These are phyloP conservation scores for Girardinichthys multiradiatus DNA, from an alignment of 2,113 vertebrate species.

Conservation along the genomic window DNA sequence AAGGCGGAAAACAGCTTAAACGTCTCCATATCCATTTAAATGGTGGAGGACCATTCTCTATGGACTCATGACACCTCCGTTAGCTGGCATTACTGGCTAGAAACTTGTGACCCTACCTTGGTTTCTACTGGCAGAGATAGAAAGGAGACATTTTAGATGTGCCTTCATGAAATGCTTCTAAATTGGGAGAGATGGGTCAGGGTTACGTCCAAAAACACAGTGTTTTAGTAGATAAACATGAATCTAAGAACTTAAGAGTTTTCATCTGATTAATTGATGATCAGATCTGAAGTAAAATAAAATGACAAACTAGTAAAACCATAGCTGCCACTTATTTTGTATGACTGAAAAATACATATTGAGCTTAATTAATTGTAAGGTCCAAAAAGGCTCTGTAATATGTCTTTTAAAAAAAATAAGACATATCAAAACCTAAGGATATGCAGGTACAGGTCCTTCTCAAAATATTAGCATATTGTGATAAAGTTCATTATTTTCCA, in stretches of 20 bases:
- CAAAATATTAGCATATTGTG: no score
- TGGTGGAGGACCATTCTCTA: constrained; percentile 8
- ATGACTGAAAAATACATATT: background rate
- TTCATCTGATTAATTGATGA: background rate
- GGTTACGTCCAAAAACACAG: background rate
- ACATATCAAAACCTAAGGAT: no score
- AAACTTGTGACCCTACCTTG: constrained; percentile 53
- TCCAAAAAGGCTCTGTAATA: no score
- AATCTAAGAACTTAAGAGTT: background rate
- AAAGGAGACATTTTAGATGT: constrained; percentile 42
- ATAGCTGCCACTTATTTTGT: no score
- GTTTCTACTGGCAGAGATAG: background rate
- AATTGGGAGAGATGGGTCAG: background rate
- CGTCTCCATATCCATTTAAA: constrained; percentile 60
- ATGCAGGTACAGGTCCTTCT: no score
- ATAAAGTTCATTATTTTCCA: no score
- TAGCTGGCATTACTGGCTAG: constrained; percentile 43
- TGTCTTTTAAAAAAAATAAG: no score
- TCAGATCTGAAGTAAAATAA: background rate
- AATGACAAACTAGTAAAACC: background rate
- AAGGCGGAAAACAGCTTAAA: constrained; percentile 57
- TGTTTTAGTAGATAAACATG: background rate
- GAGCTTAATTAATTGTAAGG: no score
- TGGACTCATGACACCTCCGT: constrained; percentile 61
- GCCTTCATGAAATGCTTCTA: constrained; percentile 45